Conservation (phyloP, 2,888 invertebrate species). For the Lymantria monacha region DNA sequence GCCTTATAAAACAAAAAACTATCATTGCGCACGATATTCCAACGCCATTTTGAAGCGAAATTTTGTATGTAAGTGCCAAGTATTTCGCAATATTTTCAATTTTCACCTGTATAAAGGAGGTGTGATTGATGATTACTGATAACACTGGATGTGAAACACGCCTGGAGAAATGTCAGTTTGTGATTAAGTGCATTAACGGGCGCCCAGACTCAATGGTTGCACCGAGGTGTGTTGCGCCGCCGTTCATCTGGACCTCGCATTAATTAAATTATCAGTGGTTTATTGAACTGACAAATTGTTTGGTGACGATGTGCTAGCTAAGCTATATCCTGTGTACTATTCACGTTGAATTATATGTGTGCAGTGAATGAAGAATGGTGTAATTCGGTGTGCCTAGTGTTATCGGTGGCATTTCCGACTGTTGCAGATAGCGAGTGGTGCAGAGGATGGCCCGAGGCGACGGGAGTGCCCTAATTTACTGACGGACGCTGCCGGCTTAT, state of each 20-base stretch:
- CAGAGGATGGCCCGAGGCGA: constrained; percentile 74
- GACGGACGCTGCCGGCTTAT: constrained; percentile 78
- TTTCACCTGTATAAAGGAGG: constrained; percentile 47
- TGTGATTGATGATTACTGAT: constrained; percentile 45
- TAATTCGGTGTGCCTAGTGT: constrained; percentile 57
- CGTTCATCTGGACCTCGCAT: constrained; percentile 61
- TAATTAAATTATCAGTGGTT: constrained; percentile 68
- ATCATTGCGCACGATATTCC: constrained; percentile 81
- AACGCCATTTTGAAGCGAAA: constrained; percentile 84
- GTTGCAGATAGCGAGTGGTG: constrained; percentile 75
- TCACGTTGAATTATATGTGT: constrained; percentile 22
- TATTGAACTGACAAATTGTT: constrained; percentile 37
- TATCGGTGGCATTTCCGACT: constrained; percentile 77
- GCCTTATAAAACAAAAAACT: constrained; percentile 79
- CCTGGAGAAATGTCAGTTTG: constrained; percentile 33
- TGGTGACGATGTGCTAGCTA: constrained; percentile 22
- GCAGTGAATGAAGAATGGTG: constrained; percentile 25
- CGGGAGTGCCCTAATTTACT: constrained; percentile 73
- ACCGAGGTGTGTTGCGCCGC: constrained; percentile 68
- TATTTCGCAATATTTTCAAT: constrained; percentile 79
- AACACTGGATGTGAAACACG: constrained; percentile 49
- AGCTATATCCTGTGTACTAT: constrained; percentile 20
- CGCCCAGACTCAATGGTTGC: constrained; percentile 54
- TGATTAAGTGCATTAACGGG: constrained; percentile 45
- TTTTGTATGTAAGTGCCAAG: constrained; percentile 83